Base-by-base conservation (phyloP, 2,113 vertebrate genomes). In the Neomonachus schauinslandi region DNA sequence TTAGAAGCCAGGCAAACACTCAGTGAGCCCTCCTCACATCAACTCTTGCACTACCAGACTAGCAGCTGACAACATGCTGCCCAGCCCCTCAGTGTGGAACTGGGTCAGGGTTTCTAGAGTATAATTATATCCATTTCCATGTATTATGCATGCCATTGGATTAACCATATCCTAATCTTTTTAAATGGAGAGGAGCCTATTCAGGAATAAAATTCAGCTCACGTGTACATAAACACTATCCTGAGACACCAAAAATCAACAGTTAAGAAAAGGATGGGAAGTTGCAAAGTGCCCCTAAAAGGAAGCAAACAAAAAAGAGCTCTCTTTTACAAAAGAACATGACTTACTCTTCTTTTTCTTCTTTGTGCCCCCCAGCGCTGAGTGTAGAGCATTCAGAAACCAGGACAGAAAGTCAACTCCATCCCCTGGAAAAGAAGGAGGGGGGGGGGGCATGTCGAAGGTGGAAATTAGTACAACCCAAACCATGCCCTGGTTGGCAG, bases 331-430 rank as follows among this genome's bases (percentile, higher is more conserved):
- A 74, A 69, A 81, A 77, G 13, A 87, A 18, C 1, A 28, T 1
- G 1, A 63, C 99, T 98, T 99, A 99, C 99, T 98, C 98, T 99
- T 99, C 74, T 99, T 98, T 96, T 99, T 99, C 98, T 99, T 99
- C 99, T 99, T 99, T 11, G 99, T 99, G 80, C 99, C 99, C 0
- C 99, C 99, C 9, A 99, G 98, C 2, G 99, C 99, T 0, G 99
- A 99, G 74, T 99, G 99, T 83, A 99, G 98, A 0, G 99, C 99
- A 28, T 99, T 99, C 89, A 99, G 97, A 98, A 99, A 99, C 99
- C 99, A 99, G 1, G 99, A 99, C 91, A 99, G 99, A 89, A 99
- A 99, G 94, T 99, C 99, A 2, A 99, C 99, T 85, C 99, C 99
- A 26, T 99, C 99, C 55, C 99, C 99, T 99, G 67, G 69, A 46